Conservation (phyloP, 2,797 vertebrate species). For the Chrysolophus pictus region DNA sequence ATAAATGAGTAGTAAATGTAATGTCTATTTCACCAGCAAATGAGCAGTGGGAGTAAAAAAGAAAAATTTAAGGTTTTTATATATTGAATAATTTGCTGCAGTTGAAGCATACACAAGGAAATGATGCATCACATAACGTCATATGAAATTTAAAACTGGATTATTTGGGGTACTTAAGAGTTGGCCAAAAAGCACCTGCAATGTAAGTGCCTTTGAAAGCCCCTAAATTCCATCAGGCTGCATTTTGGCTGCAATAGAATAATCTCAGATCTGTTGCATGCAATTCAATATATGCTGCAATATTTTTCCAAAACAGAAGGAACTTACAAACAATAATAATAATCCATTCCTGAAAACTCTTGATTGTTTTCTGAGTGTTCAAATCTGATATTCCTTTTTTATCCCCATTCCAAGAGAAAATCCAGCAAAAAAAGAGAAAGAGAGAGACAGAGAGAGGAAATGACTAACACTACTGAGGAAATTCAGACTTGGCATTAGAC, state of each 20-base stretch:
- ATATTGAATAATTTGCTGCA: slow-evolving; percentile 11
- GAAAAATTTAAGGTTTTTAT: not conserved
- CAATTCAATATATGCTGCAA: not conserved
- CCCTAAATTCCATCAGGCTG: not conserved
- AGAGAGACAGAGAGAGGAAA: not conserved
- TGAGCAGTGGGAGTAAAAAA: not conserved
- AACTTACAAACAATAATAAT: not conserved
- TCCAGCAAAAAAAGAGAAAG: not conserved
- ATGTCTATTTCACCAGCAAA: slow-evolving; percentile 8
- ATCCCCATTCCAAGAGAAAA: not conserved
- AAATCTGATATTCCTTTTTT: not conserved
- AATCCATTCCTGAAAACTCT: not conserved
- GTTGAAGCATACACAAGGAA: slow-evolving; percentile 13
- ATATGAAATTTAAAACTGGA: not conserved
- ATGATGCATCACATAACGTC: not conserved
- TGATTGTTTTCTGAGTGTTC: not conserved
- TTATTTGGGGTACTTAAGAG: not conserved
- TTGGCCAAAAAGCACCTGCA: not conserved
- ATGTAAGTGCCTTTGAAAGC: not conserved
- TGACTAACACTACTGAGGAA: not conserved
- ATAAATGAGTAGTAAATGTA: slow-evolving; percentile 3
- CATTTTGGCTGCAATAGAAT: not conserved
- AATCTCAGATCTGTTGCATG: not conserved
- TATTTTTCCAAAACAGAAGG: not conserved
- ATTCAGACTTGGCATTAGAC: not conserved